Conservation (phyloP, 2,888 invertebrate genomes). For the Trachelus stipa region DNA sequence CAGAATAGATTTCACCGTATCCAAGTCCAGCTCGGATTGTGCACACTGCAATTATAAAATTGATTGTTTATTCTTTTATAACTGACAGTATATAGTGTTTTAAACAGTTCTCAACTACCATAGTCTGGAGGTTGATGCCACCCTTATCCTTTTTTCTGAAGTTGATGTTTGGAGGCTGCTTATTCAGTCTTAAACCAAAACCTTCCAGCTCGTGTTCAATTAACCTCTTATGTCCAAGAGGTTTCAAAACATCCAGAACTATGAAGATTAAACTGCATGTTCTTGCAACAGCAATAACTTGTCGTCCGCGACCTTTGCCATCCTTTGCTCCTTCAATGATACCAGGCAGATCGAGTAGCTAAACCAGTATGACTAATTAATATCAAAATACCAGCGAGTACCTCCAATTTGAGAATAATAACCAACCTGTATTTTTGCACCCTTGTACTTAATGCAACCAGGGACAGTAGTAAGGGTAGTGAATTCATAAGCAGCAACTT, state of each 20-base stretch:
- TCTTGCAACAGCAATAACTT: constrained; percentile 98
- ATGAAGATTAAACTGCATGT: constrained; percentile 99
- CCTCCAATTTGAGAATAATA: neutral
- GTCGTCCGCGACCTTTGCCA: constrained; percentile 98
- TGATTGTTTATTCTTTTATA: constrained; percentile 18
- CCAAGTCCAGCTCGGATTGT: constrained; percentile 93
- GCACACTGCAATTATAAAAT: constrained; percentile 70
- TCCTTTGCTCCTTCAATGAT: constrained; percentile 99
- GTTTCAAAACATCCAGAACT: constrained; percentile 97
- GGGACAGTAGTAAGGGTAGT: constrained; percentile 99
- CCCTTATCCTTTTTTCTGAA: constrained; percentile 98
- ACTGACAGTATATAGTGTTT: neutral
- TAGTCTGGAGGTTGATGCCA: constrained; percentile 93
- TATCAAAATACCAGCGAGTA: constrained; percentile 32
- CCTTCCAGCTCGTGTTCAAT: constrained; percentile 99
- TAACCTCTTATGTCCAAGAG: constrained; percentile 94
- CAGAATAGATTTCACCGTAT: constrained; percentile 94
- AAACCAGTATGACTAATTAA: constrained; percentile 25
- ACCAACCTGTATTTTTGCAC: constrained; percentile 95
- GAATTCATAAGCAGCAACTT: constrained; percentile 99
- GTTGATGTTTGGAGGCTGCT: constrained; percentile 96
- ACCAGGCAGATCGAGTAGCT: constrained; percentile 98
- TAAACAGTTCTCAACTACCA: constrained; percentile 70
- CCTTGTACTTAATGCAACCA: constrained; percentile 98
- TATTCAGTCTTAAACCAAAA: constrained; percentile 95